Base-by-base conservation (phyloP, 2,113 vertebrate species). In the Riparia riparia region DNA sequence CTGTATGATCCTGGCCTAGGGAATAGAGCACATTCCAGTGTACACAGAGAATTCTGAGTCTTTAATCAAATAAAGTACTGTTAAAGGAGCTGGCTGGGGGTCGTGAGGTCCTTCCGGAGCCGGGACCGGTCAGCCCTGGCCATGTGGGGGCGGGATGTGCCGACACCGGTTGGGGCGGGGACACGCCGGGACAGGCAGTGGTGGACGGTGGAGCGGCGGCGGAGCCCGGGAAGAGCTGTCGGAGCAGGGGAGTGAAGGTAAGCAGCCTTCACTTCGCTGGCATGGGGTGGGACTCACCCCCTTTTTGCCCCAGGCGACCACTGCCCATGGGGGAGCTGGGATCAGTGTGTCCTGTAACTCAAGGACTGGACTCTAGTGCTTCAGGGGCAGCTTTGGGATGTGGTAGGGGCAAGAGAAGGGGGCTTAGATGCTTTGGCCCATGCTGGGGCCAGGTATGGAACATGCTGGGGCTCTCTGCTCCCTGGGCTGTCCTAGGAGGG, bases 61-160 rank as follows among this genome's bases (percentile, higher is more conserved):
- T 98, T 98, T 98, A 99, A 99, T 98, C 98, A 97, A 99, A 99
- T 99, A 99, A 99, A 99, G 97, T 98, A 98, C 98, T 98, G 98
- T 98, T 96, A 95, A 97, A 97, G 86, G 90, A 84, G 44, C 32
- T 10, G 78, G 31, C 74, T 68, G 53, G 3, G 53, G n/a, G 44
- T 86, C 29, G 7, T 17, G 63, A 26, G 50, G 9, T 90, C 21
- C 16, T 77, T 44, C 17, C 7, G 45, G 32, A 25, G 37, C 57
- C 10, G 37, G 60, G 69, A 1, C 11, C 25, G 29, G 41, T 8
- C 32, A 17, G 60, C 32, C 13, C 25, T 2, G 54, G 29, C 28
- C 60, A 10, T 1, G n/a, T 25, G 82, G 44, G 64, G 82, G 87
- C 39, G 51, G 63, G 72, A 12, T 15, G 14, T 13, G 60, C 21